Base-by-base conservation (phyloP, 2,888 invertebrate genomes). In the Pterostichus madidus region DNA sequence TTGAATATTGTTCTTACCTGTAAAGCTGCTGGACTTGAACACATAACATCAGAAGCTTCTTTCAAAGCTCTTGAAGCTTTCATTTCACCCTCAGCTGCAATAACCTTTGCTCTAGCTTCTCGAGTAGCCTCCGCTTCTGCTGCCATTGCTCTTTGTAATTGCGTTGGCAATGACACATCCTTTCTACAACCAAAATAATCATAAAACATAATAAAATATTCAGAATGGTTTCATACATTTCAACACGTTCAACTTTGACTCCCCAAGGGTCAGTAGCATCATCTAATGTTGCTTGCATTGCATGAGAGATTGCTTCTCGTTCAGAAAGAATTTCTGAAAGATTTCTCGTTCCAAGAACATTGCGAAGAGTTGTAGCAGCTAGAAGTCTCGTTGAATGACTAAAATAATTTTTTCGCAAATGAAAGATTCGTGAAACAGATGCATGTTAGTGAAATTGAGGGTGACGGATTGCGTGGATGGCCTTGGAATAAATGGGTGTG, bases 251-350 rank as follows among this genome's bases (percentile, higher is more conserved):
- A 11, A 98, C 97, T 91, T 97, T 97, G 53, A 97, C 96, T 35
- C 97, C 97, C 97, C 97, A 97, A 0, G 96, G 96, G 87, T 97
- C 97, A 0, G 97, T 97, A 52, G 97, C 97, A 84, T 96, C 95
- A 86, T 97, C 97, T 84, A 97, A 89, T 64, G 95, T 94, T 56
- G 93, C 90, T 89, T 97, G 97, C 97, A 98, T 98, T 85, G 95
- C 94, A 88, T 96, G 95, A 61, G 97, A 97, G 87, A 99, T 97
- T 11, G 95, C 94, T 89, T 98, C 98, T 79, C 98, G 91, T 88
- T 99, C 98, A 0, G 97, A 96, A 13, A 99, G 92, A 83, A 99
- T 94, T 90, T 99, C 98, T 0, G 97, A 95, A 84, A 99, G 91
- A 89, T 96, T 97, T 79, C 97, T 93, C 84, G 98, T 99, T 52